Base-by-base conservation (phyloP, 2,113 vertebrate genomes). In the Etheostoma cragini region DNA sequence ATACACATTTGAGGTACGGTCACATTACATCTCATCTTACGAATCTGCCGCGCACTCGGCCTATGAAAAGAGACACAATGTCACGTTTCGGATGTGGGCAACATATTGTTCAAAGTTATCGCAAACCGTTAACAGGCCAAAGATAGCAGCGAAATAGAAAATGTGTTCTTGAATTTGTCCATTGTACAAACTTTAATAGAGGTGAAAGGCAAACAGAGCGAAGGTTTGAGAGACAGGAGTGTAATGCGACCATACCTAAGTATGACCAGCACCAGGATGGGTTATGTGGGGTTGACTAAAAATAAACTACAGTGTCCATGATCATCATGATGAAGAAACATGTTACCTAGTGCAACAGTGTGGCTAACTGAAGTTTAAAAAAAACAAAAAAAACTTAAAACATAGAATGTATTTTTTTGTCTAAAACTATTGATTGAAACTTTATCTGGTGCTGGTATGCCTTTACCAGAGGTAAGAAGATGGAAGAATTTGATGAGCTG, bases 401-500 rank as follows among this genome's bases (percentile, higher is more conserved):
- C 3, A 45, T 1, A 56, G 8, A 30, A 63, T 24, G 8, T 60
- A 2, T 10, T 24, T 58, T 49, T 15, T 22, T 24, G 19, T 49
- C 10, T 60, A 42, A 42, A 42, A 6, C 26, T 33, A 19, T 26
- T 26, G 47, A 16, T 42, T 24, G n/a, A 68, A 21, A 0, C 3
- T 63, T 82, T 53, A 73, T 76, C 76, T 80, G 42, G 11, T 64
- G 24, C 30, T 6, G 8, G n/a, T 17, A 17, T 61, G 58, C 5
- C 6, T 60, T 68, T 50, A 61, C 1, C 1, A 68, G 58, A 72
- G 30, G 19, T 45, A 24, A 56, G 52, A 66, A 49, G 61, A 70
- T 67, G 49, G 24, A 68, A 56, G 63, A 72, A 75, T 62, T 21
- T 62, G 56, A 21, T 45, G 45, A 54, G 67, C 64, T 61, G 61